Base-by-base conservation (phyloP, 2,113 vertebrate genomes). In the Oreochromis aureus region DNA sequence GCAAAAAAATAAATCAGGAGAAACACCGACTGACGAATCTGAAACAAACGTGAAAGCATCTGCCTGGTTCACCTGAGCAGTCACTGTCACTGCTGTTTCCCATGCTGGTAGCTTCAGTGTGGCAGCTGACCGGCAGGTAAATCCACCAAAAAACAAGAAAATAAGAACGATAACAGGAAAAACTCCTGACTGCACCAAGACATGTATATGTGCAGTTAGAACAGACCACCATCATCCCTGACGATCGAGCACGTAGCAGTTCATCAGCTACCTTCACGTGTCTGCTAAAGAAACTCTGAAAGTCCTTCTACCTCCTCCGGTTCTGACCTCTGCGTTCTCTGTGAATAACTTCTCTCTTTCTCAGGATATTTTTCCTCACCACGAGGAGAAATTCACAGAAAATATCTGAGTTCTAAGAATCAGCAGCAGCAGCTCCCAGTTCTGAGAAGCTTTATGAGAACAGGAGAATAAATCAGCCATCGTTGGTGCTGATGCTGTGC, bases 151-250 rank as follows among this genome's bases (percentile, higher is more conserved):
- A 66, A 36, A 9, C 59, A 63, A 36, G 16, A 63, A 63, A 63
- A 36, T 36, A 36, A 63, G 59, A 61, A 0, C 0, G 16, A 61
- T 32, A 63, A 2, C 8, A 6, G 30, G 19, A 4, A 34, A 63
- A 63, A 1, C 8, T 59, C 59, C 16, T 11, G 9, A 63, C 16
- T 34, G 30, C 10, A 63, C 16, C 59, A 34, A 34, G 30, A 34
- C 0, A 2, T 22, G n/a, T 1, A 4, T 8, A 24, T 41, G 12
- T 71, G 11, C 66, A 71, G 66, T 0, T 22, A 8, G n/a, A 1
- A 69, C 34, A 71, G 39, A 24, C 12, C 66, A 4, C 59, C 11
- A 9, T 15, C 34, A 6, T 41, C 36, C 1, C 63, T 0, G 66
- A 22, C 1, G 1, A 2, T 46, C 5, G 13, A 73, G 22, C 69